phyloP scores from a whole-genome alignment of 2,113 vertebrate species.

The Hippopotamus amphibius region DNA sequence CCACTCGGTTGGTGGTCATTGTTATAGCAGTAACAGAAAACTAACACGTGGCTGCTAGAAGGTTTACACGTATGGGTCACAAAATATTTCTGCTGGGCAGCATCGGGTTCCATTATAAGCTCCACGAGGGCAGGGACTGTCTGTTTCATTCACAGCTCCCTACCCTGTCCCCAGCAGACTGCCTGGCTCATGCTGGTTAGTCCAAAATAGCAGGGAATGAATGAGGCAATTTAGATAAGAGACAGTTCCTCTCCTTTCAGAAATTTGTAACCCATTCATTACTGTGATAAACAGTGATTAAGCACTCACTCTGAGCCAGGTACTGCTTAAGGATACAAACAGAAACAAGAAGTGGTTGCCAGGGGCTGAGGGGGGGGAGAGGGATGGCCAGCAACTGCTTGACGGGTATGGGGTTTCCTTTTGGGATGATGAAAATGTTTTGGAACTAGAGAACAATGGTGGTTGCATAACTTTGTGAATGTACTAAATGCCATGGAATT shows the following conservation, averaged over 20 bases:
- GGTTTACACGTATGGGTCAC: neutral
- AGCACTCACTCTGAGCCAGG: neutral
- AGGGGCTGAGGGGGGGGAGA: neutral
- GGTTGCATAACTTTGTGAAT: neutral
- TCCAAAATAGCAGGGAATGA: neutral
- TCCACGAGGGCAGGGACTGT: neutral
- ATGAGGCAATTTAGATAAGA: neutral
- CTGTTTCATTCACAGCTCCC: neutral
- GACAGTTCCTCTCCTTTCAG: neutral
- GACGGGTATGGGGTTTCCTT: neutral
- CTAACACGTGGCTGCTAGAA: neutral
- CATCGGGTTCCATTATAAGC: neutral
- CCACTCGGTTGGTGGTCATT: neutral
- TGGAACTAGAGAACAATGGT: neutral
- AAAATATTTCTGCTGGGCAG: neutral
- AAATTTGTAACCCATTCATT: constrained; percentile 26
- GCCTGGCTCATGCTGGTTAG: neutral
- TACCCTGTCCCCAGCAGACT: neutral
- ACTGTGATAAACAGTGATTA: neutral
- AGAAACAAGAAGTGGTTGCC: neutral
- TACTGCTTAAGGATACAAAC: neutral
- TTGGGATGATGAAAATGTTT: neutral
- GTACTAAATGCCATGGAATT: neutral
- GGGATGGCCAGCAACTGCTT: neutral
- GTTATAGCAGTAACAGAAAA: neutral